phyloP scores from a whole-genome alignment of 2,888 invertebrate species.

The Rhimphoctona megacephalus region DNA sequence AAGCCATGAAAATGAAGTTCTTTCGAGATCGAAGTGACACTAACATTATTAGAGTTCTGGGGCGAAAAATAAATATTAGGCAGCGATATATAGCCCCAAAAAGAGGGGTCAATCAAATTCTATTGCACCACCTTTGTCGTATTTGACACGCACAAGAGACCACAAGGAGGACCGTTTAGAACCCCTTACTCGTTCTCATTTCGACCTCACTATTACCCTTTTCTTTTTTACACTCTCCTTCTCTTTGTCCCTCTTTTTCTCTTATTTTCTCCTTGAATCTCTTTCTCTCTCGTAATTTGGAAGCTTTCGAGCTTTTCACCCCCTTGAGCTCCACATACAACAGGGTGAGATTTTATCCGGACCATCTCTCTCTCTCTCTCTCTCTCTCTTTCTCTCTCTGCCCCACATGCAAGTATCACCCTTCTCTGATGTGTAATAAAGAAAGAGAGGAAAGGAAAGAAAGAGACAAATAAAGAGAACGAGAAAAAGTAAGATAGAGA shows the following conservation, averaged over 20 bases:
- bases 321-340: constrained; percentile 42
- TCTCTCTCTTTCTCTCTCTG: constrained; percentile 28
- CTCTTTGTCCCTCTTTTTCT: constrained; percentile 25
- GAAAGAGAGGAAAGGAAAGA: constrained; percentile 4
- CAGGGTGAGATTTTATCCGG: constrained; percentile 55
- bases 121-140: constrained; percentile 62
- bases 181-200: constrained; percentile 49
- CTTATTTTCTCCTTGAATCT: constrained; percentile 26
- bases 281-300: constrained; percentile 29
- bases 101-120: constrained; percentile 45
- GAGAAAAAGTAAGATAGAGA: constrained; percentile 15
- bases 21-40: not conserved
- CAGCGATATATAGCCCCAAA: not conserved
- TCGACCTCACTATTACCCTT: constrained; percentile 33
- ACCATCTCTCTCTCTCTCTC: constrained; percentile 32
- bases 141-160: constrained; percentile 53
- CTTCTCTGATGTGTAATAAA: constrained; percentile 19
- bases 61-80: constrained; percentile 42
- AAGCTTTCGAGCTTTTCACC: constrained; percentile 29
- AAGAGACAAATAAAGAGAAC: not conserved
- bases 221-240: constrained; percentile 52
- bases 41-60: constrained; percentile 21
- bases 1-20: constrained; percentile 4
- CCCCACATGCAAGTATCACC: constrained; percentile 21
- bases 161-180: constrained; percentile 59